These are phyloP conservation scores for Cheilinus undulatus DNA, from an alignment of 2,113 vertebrate genomes.

Conservation along the genomic window DNA sequence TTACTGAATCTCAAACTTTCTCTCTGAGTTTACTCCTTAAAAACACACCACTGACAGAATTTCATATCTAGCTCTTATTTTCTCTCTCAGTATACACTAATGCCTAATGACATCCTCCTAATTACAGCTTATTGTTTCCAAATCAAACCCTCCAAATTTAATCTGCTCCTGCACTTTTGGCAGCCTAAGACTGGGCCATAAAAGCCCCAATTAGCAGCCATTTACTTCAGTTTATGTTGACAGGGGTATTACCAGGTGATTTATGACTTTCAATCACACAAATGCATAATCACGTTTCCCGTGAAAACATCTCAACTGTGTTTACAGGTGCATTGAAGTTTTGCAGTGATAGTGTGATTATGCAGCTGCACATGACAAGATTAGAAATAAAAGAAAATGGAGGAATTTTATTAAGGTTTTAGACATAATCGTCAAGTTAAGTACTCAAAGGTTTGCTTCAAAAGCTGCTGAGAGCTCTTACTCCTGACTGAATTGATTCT, in stretches of 20 bases:
- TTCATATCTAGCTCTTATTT: conserved; percentile 31
- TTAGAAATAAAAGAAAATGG: conserved; percentile 22
- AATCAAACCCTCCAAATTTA: conserved; percentile 45
- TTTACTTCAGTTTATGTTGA: conserved; percentile 61
- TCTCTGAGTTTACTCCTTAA: conserved; percentile 7
- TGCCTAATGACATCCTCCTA: conserved; percentile 52
- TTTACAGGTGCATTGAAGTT: conserved; percentile 59
- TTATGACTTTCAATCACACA: conserved; percentile 64
- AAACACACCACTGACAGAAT: conserved; percentile 20
- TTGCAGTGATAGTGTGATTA: conserved; percentile 51
- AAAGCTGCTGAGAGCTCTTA: conserved; percentile 9
- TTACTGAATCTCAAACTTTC: neutral
- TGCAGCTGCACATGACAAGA: conserved; percentile 33
- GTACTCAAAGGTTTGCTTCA: conserved; percentile 27
- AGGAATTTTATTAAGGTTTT: neutral
- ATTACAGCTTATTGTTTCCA: conserved; percentile 58
- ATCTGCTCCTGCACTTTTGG: conserved; percentile 58
- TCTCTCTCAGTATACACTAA: conserved; percentile 23
- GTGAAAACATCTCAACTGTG: conserved; percentile 62
- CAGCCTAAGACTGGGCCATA: conserved; percentile 39
- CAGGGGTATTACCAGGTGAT: conserved; percentile 56
- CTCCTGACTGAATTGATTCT: conserved; percentile 35
- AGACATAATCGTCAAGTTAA: conserved; percentile 4
- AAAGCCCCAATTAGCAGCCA: conserved; percentile 62
- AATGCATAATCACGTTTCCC: conserved; percentile 62